These are phyloP conservation scores for Drosophila basisetae DNA, from an alignment of 2,888 invertebrate species.

Conservation along the genomic window DNA sequence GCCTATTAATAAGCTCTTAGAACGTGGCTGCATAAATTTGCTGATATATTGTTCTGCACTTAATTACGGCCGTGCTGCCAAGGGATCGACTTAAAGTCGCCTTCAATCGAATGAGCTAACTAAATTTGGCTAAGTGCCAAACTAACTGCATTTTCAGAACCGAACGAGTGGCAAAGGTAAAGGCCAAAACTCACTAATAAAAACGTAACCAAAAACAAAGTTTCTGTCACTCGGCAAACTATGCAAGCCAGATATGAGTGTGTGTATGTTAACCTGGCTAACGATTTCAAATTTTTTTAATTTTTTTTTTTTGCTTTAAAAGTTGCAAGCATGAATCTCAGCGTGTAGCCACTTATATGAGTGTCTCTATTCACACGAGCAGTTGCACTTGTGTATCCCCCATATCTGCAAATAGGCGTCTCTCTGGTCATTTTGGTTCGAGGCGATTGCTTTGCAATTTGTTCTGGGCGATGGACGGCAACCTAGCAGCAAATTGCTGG, in stretches of 20 bases:
- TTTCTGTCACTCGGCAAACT: conserved; percentile 39
- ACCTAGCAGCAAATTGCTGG: conserved; percentile 72
- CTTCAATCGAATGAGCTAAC: conserved; percentile 34
- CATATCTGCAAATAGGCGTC: conserved; percentile 30
- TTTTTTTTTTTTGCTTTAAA: conserved; percentile 39
- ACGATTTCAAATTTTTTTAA: conserved; percentile 44
- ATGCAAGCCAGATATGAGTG: conserved; percentile 33
- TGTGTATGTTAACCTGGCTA: conserved; percentile 35
- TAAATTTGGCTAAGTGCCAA: conserved; percentile 36
- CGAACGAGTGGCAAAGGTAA: conserved; percentile 25
- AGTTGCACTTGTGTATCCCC: background rate
- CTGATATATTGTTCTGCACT: conserved; percentile 63
- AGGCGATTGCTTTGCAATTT: conserved; percentile 75
- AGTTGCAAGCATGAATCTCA: conserved; percentile 31
- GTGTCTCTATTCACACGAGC: conserved; percentile 5
- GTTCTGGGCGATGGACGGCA: conserved; percentile 58
- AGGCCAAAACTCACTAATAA: conserved; percentile 44
- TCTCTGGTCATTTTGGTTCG: conserved; percentile 9
- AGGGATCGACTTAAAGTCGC: conserved; percentile 30
- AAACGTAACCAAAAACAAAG: conserved; percentile 40
- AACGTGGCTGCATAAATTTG: conserved; percentile 54
- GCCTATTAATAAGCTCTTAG: conserved; percentile 64
- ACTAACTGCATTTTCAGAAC: conserved; percentile 22
- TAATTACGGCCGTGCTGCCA: conserved; percentile 56
- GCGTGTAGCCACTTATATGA: background rate